Percentiles rank a stretch among this genome's conserved stretches.
Conservation (phyloP, 1,140 invertebrate species). For the Drosophila rufa region DNA sequence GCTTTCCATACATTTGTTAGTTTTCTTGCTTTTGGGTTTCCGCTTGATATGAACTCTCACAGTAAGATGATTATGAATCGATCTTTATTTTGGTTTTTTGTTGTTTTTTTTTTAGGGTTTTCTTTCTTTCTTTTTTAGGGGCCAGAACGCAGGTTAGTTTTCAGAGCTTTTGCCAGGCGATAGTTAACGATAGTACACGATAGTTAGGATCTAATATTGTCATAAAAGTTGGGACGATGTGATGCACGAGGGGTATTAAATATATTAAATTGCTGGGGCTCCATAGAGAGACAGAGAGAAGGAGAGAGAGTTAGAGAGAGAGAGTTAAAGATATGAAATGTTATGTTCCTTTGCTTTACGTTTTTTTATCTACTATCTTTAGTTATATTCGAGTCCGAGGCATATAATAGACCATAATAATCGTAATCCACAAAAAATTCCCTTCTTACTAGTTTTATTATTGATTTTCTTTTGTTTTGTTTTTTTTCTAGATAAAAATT, state of each 20-base stretch:
- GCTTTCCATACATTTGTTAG: conserved; percentile 20
- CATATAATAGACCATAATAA: conserved; percentile 42
- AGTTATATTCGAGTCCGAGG: conserved; percentile 49
- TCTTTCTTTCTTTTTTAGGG: not conserved
- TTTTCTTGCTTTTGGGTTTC: conserved; percentile 33
- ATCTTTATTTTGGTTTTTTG: conserved; percentile 19
- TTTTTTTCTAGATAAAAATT: conserved; percentile 59
- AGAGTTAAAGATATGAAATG: conserved; percentile 29
- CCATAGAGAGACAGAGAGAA: conserved; percentile 12
- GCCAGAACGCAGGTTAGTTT: conserved; percentile 44
- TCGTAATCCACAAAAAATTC: conserved; percentile 55
- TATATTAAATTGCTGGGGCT: conserved; percentile 19
- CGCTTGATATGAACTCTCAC: conserved; percentile 79
- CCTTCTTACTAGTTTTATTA: conserved; percentile 39
- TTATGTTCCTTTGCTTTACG: conserved; percentile 28
- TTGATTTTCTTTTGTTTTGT: conserved; percentile 32
- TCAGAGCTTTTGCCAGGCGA: conserved; percentile 45
- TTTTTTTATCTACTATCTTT: conserved; percentile 35
- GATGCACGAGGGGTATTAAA: conserved; percentile 25
- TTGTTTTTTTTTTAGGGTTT: conserved; percentile 12
- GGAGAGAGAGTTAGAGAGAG: conserved; percentile 9
- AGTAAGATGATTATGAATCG: conserved; percentile 55
- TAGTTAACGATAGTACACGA: conserved; percentile 53
- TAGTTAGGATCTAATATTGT: conserved; percentile 81
- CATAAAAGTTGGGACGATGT: conserved; percentile 64